Evolutionary conservation across 1,140 invertebrate genomes (phyloP).

Genomic region (Aphaenogaster rudis): DNA sequence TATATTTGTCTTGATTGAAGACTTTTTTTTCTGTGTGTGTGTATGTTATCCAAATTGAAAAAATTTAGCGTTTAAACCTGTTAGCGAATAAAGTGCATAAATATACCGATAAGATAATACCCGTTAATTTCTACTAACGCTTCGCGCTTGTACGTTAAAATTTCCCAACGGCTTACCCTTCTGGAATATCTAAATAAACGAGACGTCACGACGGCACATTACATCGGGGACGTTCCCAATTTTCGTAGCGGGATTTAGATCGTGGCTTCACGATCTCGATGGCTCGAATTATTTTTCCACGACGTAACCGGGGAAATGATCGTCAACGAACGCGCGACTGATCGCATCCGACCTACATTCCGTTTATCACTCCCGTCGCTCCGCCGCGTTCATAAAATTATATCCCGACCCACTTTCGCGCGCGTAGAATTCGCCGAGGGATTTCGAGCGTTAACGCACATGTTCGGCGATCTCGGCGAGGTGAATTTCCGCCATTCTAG

Average conservation of each 20-base stretch:
- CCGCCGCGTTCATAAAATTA: constrained; percentile 65
- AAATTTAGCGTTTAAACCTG: neutral
- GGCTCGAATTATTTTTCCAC: constrained; percentile 54
- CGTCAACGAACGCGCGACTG: constrained; percentile 63
- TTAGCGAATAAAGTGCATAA: constrained; percentile 1
- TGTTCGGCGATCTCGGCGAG: constrained; percentile 45
- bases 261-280: constrained; percentile 37
- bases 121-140: neutral
- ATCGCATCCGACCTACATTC: constrained; percentile 58
- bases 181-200: constrained; percentile 31
- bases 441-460: constrained; percentile 58
- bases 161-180: neutral
- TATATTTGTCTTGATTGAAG: no score
- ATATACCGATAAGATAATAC: neutral
- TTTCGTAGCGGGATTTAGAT: constrained; percentile 52
- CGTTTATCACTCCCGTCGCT: constrained; percentile 62
- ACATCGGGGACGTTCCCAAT: constrained; percentile 15
- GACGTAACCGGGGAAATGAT: constrained; percentile 57
- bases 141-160: constrained; percentile 9
- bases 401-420: constrained; percentile 61
- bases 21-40: no score
- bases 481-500: constrained; percentile 56
- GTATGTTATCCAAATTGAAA: neutral
- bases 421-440: constrained; percentile 37
- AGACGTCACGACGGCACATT: constrained; percentile 9